phyloP scores from a whole-genome alignment of 1,140 invertebrate species.

The Galleria mellonella region DNA sequence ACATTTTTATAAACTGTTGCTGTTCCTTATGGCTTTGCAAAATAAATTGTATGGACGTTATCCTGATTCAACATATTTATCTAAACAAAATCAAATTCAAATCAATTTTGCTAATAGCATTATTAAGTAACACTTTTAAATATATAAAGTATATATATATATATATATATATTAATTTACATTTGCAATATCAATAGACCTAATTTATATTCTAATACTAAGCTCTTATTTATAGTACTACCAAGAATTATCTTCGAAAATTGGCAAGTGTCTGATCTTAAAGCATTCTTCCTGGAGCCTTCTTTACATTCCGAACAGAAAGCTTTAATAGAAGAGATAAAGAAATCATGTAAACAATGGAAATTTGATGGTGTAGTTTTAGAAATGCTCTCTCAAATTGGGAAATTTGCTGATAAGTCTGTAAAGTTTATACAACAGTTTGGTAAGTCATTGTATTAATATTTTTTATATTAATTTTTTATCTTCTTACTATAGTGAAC shows the following conservation, averaged over 20 bases:
- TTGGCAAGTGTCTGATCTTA: conserved; percentile 83
- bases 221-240: conserved; percentile 76
- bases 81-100: too few species aligned
- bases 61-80: too few species aligned
- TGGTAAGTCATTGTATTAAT: conserved; percentile 50
- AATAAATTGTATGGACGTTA: too few species aligned
- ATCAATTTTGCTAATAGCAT: too few species aligned
- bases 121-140: too few species aligned
- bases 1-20: too few species aligned
- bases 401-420: conserved; percentile 78
- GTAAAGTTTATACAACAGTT: conserved; percentile 78
- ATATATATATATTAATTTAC: too few species aligned
- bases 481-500: neutral
- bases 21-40: too few species aligned
- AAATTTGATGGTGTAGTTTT: conserved; percentile 91
- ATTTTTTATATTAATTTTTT: conserved; percentile 5
- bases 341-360: conserved; percentile 77
- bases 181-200: too few species aligned
- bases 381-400: conserved; percentile 91
- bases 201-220: conserved; percentile 1
- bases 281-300: conserved; percentile 75
- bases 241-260: conserved; percentile 91
- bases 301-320: conserved; percentile 75
- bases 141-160: too few species aligned
- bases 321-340: conserved; percentile 76